Evolutionary conservation across 2,113 vertebrate genomes (phyloP).

Genomic region (Erpornis zantholeuca): DNA sequence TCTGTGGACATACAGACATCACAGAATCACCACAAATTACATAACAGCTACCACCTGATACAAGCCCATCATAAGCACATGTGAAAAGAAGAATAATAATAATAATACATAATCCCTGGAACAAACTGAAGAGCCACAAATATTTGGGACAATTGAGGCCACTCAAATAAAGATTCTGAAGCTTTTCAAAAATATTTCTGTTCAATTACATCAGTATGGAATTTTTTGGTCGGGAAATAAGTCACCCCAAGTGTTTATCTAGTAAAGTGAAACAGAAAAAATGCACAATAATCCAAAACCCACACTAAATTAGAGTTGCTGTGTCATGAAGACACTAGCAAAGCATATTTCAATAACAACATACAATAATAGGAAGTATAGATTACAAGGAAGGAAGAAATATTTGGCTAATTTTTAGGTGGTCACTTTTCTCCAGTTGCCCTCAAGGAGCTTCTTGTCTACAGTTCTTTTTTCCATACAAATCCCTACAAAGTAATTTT

Average conservation of each 20-base stretch:
- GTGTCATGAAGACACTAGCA: not conserved
- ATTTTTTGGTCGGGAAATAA: not conserved
- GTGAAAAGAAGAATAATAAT: not conserved
- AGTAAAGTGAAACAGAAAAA: not conserved
- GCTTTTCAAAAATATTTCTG: not conserved
- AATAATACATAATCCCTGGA: not conserved
- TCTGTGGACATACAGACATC: not conserved
- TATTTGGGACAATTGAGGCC: not conserved
- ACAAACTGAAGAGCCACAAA: not conserved
- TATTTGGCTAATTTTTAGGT: not conserved
- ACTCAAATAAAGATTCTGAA: not conserved
- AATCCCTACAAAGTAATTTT: not conserved
- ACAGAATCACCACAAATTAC: not conserved
- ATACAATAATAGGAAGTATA: fast-evolving
- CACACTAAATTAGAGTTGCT: not conserved
- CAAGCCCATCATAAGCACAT: not conserved
- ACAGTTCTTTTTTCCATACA: not conserved
- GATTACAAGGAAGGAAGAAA: not conserved
- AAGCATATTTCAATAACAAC: not conserved
- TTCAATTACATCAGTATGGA: not conserved
- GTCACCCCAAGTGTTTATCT: not conserved
- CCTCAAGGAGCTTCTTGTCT: not conserved
- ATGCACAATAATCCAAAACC: not conserved
- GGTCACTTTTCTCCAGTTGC: not conserved
- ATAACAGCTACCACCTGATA: not conserved